phyloP scores from a whole-genome alignment of 2,113 vertebrate genomes.

The Halichoeres trimaculatus region DNA sequence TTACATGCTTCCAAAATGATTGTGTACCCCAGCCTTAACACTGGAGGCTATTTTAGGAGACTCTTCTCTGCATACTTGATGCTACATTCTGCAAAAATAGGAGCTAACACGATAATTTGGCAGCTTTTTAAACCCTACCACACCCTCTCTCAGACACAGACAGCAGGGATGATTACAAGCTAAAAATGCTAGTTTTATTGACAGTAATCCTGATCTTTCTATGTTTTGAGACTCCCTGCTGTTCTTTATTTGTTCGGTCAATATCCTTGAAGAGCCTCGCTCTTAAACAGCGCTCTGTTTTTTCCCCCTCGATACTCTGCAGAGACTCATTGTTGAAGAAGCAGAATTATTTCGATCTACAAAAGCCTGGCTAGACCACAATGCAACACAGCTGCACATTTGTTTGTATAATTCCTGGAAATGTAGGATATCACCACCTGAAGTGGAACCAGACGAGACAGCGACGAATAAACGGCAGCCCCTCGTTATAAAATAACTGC shows the following conservation, averaged over 20 bases:
- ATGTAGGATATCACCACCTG: constrained; percentile 33
- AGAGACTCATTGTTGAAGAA: constrained; percentile 10
- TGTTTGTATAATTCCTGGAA: constrained; percentile 13
- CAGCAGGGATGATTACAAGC: constrained; percentile 14
- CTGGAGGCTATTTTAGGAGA: no score
- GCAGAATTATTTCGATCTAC: constrained; percentile 6
- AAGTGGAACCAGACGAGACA: constrained; percentile 40
- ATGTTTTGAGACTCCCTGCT: constrained; percentile 14
- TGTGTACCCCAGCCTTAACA: no score
- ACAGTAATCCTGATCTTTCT: constrained; percentile 23
- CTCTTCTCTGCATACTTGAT: no score
- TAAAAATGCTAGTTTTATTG: constrained; percentile 20
- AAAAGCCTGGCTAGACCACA: neutral
- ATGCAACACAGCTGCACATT: constrained; percentile 25
- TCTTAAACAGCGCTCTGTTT: constrained; percentile 10
- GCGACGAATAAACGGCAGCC: constrained; percentile 41
- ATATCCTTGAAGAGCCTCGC: constrained; percentile 13
- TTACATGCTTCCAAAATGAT: no score
- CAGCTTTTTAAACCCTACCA: neutral
- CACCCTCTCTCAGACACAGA: constrained; percentile 6
- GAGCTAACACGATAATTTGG: neutral
- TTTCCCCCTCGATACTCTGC: neutral
- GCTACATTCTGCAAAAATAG: no score
- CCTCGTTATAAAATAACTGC: constrained; percentile 63
- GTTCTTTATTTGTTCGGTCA: constrained; percentile 36